Percentiles rank a stretch among this genome's conserved stretches.
Evolutionary conservation across 2,113 vertebrate genomes (phyloP).

Genomic region (Halcyon senegalensis): DNA sequence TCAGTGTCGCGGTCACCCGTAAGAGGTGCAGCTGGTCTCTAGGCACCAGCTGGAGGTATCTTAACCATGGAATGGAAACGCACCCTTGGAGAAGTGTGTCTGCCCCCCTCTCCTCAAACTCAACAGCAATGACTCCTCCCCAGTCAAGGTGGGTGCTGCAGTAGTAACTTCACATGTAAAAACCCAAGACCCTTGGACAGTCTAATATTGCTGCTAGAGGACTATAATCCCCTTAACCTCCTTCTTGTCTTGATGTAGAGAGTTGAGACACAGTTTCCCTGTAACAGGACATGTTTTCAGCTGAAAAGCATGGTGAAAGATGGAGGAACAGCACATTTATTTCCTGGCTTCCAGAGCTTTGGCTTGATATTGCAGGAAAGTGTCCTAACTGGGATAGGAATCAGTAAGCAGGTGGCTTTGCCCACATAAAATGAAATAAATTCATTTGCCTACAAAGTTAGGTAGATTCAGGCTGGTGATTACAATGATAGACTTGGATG

Average conservation of each 20-base stretch:
- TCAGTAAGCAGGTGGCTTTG: not conserved
- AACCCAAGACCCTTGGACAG: not conserved
- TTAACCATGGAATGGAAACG: not conserved
- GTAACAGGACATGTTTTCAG: accelerated
- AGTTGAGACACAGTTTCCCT: not conserved
- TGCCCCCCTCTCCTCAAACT: not conserved
- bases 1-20: not conserved
- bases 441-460: not conserved
- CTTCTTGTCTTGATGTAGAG: not conserved
- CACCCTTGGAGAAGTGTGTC: not conserved
- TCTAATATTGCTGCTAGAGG: not conserved
- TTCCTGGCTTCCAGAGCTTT: not conserved
- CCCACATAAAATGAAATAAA: not conserved
- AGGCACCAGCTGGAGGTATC: not conserved
- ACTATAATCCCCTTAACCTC: not conserved
- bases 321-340: not conserved
- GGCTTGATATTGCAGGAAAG: not conserved
- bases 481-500: not conserved
- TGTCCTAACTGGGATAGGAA: not conserved
- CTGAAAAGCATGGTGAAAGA: not conserved
- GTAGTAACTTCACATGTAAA: not conserved
- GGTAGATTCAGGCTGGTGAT: not conserved
- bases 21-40: not conserved
- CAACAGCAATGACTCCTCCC: not conserved
- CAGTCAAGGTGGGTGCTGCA: not conserved